Evolutionary conservation across 2,888 invertebrate genomes (phyloP), one percentile per base, ranked within the genome.

Genomic region (Macrophya annulata): DNA sequence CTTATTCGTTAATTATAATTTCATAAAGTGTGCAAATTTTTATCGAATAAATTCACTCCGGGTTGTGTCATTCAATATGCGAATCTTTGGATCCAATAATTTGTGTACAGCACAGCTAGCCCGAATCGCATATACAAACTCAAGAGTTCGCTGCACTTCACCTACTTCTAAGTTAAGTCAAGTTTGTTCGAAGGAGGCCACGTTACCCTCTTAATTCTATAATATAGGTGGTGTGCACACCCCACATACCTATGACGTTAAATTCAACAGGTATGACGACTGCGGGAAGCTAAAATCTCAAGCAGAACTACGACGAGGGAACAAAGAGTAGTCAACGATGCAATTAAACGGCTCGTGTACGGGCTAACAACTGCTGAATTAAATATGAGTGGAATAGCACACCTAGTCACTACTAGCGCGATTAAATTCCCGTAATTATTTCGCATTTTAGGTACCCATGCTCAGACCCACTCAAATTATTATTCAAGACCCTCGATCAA

Each of bases 201-300:
- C n/a, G 71, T 17, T 4, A 40, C 9, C 40, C 71, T 72, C 43
- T 72, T 43, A 43, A 43, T 48, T 76, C 31, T 12, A 17, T 10
- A 45, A 45, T 48, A n/a, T 45, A 72, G 10, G 9, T 37, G 31
- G 31, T 31, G 31, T 31, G 71, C n/a, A 72, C 21, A n/a, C 4
- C 3, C 25, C 37, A 5, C 15, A 31, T 51, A 25, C n/a, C 43
- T 72, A 17, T 43, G 76, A 48, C 10, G 76, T n/a, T 21, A 76
- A 76, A 76, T 76, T 76, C 76, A 76, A 76, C 76, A 76, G 76
- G 76, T 76, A 76, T 48, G 21, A 48, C 71, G 71, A 71, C 9
- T 21, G 43, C 17, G 4, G 15, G 6, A 12, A 21, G 21, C 31
- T 31, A 31, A 25, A 62, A 25, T 2, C 62, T 59, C 8, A n/a